A percentile compares a stretch with the other conserved stretches of the same genome.
Evolutionary conservation across 2,113 vertebrate genomes (phyloP).

Genomic region (Pygoscelis antarcticus): DNA sequence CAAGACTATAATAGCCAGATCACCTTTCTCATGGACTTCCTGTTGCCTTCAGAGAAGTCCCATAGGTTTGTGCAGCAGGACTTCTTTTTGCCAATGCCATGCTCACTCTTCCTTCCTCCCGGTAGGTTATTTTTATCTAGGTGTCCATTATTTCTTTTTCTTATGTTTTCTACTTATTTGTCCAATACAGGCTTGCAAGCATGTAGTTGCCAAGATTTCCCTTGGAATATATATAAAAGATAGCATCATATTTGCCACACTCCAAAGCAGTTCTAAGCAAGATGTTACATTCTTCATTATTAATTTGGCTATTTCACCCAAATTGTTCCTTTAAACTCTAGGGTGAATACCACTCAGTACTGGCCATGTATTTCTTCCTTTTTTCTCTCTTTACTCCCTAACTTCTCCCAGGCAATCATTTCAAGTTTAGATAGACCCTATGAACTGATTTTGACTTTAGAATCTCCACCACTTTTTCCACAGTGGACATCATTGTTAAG

Average conservation of each 20-base stretch:
- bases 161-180: not conserved
- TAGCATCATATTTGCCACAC: not conserved
- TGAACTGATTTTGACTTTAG: not conserved
- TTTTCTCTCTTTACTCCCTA: not conserved
- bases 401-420: not conserved
- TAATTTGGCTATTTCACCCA: not conserved
- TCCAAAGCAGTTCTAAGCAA: not conserved
- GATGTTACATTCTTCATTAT: not conserved
- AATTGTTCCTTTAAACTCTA: not conserved
- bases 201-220: not conserved
- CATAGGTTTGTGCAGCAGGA: not conserved
- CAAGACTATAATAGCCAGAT: not conserved
- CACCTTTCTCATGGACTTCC: not conserved
- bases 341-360: not conserved
- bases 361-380: not conserved
- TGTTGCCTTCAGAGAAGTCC: not conserved
- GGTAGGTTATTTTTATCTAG: not conserved
- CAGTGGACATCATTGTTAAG: not conserved
- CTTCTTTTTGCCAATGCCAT: not conserved
- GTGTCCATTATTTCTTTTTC: not conserved
- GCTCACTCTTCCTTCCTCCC: not conserved
- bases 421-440: not conserved
- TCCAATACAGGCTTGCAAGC: not conserved
- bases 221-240: not conserved
- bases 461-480: not conserved